Evolutionary conservation across 2,888 invertebrate species (phyloP).

Genomic region (Linnaemya vulpina): DNA sequence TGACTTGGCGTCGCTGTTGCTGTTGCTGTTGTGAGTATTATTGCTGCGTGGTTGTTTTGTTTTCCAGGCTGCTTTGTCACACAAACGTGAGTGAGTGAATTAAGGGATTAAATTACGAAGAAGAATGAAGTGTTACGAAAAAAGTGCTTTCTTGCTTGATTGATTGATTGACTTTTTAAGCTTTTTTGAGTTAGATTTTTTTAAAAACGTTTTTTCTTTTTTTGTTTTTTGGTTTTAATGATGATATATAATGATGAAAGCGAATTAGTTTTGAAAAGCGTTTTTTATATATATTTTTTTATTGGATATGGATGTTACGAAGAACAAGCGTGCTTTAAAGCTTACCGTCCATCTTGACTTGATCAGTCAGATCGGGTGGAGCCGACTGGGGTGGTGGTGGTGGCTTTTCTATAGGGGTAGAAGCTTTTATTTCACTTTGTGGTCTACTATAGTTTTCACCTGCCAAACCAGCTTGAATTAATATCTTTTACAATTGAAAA

Average conservation of each 20-base stretch:
- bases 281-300: constrained; percentile 70
- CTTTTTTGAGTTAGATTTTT: constrained; percentile 73
- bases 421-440: constrained; percentile 93
- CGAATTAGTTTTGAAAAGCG: constrained; percentile 75
- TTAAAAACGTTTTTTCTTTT: constrained; percentile 73
- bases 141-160: constrained; percentile 72
- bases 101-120: constrained; percentile 74
- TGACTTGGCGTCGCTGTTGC: constrained; percentile 64
- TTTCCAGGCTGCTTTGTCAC: constrained; percentile 76
- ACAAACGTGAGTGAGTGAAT: constrained; percentile 75
- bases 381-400: constrained; percentile 88
- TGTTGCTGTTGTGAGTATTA: constrained; percentile 73
- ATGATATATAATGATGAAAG: constrained; percentile 75
- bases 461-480: constrained; percentile 81
- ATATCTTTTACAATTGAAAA: neutral
- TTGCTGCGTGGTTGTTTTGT: constrained; percentile 71
- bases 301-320: constrained; percentile 73
- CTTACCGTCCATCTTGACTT: constrained; percentile 85
- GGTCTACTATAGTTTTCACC: constrained; percentile 92
- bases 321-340: constrained; percentile 80
- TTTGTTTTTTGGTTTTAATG: too few relatives aligned
- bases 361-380: constrained; percentile 86
- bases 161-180: constrained; percentile 72
- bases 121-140: constrained; percentile 73
- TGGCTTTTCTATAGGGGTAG: constrained; percentile 86